A percentile compares a stretch with the other conserved stretches of the same genome.
Conservation (phyloP, 1,140 invertebrate species). For the Drosophila sturtevanti region DNA sequence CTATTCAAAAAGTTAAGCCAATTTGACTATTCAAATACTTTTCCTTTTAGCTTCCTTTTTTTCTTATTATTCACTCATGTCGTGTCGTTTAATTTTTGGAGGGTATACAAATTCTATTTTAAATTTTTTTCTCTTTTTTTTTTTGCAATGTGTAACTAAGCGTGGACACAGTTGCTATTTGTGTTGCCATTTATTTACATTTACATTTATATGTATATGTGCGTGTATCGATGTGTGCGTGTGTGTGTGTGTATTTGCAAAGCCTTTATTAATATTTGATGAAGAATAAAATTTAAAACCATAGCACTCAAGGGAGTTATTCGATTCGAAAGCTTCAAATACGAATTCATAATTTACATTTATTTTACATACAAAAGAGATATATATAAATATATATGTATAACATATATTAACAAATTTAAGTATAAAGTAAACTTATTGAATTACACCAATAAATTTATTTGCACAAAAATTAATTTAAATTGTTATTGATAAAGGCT, state of each 20-base stretch:
- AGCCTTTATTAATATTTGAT: slow-evolving; percentile 56
- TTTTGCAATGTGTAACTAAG: slow-evolving; percentile 10
- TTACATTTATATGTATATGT: not conserved
- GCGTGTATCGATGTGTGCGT: slow-evolving; percentile 6
- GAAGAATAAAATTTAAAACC: slow-evolving; percentile 50
- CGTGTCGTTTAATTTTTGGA: not conserved
- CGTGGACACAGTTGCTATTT: slow-evolving; percentile 29
- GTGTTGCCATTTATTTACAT: slow-evolving; percentile 7
- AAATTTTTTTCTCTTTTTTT: too few relatives aligned
- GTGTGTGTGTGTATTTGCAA: slow-evolving; percentile 21
- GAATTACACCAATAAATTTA: slow-evolving; percentile 10
- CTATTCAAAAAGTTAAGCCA: not conserved
- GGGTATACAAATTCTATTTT: slow-evolving; percentile 18
- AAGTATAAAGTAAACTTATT: slow-evolving; percentile 3
- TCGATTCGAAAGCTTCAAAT: slow-evolving; percentile 5
- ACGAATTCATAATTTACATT: slow-evolving; percentile 19
- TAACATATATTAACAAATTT: slow-evolving; percentile 2
- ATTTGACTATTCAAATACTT: not conserved
- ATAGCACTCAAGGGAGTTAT: slow-evolving; percentile 21
- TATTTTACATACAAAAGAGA: slow-evolving; percentile 22
- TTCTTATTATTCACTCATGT: not conserved
- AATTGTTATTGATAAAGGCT: not conserved
- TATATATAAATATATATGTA: not conserved
- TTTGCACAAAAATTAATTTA: slow-evolving; percentile 1
- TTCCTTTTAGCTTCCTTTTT: not conserved